Conservation (phyloP, 2,888 invertebrate species). For the Mythimna lalbum region DNA sequence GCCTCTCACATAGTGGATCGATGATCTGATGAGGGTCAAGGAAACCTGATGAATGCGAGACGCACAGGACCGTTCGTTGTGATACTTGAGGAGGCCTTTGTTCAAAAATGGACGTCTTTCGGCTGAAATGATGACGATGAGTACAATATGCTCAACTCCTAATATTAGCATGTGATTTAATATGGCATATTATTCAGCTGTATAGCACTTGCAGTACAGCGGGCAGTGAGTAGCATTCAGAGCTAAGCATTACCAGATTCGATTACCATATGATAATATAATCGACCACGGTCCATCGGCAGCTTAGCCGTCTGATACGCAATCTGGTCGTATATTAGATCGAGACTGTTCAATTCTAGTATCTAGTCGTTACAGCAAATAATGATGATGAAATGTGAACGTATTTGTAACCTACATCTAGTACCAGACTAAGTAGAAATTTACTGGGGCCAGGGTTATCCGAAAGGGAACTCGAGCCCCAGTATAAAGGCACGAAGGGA, state of each 20-base stretch:
- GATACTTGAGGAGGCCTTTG: no score
- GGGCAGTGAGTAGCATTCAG: background rate
- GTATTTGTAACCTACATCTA: slow-evolving; percentile 1
- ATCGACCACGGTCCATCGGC: slow-evolving; percentile 21
- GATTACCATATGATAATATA: slow-evolving; percentile 48
- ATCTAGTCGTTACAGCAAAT: background rate
- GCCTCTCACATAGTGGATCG: no score
- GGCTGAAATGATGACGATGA: no score
- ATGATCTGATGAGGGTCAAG: no score
- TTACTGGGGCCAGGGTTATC: no score
- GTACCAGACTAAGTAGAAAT: no score
- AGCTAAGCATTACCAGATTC: slow-evolving; percentile 29
- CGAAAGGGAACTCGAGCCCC: no score
- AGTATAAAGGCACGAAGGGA: no score
- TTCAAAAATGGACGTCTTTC: no score
- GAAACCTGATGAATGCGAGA: no score
- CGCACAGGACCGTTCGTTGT: no score
- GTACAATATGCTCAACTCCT: background rate
- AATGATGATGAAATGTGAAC: background rate
- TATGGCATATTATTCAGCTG: background rate
- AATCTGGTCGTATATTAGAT: slow-evolving; percentile 32
- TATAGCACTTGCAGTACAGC: background rate
- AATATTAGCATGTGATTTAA: background rate
- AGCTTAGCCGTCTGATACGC: slow-evolving; percentile 33
- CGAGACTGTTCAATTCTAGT: slow-evolving; percentile 21